Base-by-base conservation (phyloP, 1,140 invertebrate genomes). In the Drosophila ercepeae region DNA sequence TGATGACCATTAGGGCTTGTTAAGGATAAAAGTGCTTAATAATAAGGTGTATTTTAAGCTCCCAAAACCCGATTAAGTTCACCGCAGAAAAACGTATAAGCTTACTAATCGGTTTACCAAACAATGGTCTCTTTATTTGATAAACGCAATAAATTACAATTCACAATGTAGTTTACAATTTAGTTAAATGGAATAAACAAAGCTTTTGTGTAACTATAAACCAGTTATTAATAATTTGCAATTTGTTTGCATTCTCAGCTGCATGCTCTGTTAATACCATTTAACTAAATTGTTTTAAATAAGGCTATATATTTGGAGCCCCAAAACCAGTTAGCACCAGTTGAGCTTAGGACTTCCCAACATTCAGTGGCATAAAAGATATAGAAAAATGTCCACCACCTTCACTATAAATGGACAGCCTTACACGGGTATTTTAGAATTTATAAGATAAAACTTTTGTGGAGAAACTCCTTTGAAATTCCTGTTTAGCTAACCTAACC, bases 381-480 rank as follows among this genome's bases (percentile, higher is more conserved):
- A 3, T 0, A 0, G 16, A 19, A 19, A n/a, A 23, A 84, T 84
- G 81, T 42, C 72, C 1, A 89, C 92, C 0, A 88, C 90, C 9
- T 90, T 93, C 34, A 91, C 73, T n/a, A 92, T 93, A 4, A 93
- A 93, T 73, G 92, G 89, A 14, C 19, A 65, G n/a, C 48, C 69
- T 3, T 89, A 91, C 16, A 89, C 58, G 57, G 92, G 92, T 93
- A 27, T 27, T 27, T 27, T 11, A 32, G 59, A 41, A 75, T 53
- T 63, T 3, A 21, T 6, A 3, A 11, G 34, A 4, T 13, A 39
- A 14, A 49, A 27, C 3, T n/a, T 32, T 0, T 11, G 9, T 4
- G 19, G 0, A 9, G 0, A 0, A 16, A 2, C 2, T 41, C 6
- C 13, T 11, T 16, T 19, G 8, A 19, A 18, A 18, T 5, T 14